phyloP scores from a whole-genome alignment of 2,113 vertebrate genomes.

The Callopanchax toddi region DNA sequence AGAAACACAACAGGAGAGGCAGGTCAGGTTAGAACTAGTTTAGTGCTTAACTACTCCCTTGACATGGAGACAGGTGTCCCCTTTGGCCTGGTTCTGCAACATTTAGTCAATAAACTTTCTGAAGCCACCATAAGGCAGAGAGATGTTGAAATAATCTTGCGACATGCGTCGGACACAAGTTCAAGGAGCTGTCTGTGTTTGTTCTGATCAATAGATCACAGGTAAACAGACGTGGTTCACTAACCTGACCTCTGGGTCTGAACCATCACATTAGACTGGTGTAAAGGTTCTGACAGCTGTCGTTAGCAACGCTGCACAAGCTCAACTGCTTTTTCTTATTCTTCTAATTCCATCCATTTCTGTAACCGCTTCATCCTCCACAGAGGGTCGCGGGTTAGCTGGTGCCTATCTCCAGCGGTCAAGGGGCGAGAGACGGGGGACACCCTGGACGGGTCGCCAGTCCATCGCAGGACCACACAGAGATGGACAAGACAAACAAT shows the following conservation, averaged over 20 bases:
- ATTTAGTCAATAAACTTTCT: neutral
- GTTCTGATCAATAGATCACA: constrained; percentile 12
- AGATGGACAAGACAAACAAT: no score
- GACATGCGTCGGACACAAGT: neutral
- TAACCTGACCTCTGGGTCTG: constrained; percentile 14
- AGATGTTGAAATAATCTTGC: neutral
- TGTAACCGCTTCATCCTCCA: no score
- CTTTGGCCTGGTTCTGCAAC: neutral
- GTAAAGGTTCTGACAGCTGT: neutral
- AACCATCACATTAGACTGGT: neutral
- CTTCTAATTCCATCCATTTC: no score
- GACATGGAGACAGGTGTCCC: neutral
- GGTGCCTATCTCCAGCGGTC: no score
- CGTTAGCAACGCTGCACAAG: neutral
- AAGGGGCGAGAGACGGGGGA: no score
- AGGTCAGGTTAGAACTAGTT: neutral
- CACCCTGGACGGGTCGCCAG: no score
- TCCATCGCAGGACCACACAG: no score
- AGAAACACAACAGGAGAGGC: no score
- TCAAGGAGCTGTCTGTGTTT: constrained; percentile 22
- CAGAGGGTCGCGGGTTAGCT: no score
- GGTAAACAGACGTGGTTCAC: constrained; percentile 21
- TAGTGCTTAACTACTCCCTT: neutral
- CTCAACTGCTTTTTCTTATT: neutral
- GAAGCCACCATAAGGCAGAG: no score